These are phyloP conservation scores for Harpagoxenus sublaevis DNA, from an alignment of 2,888 invertebrate genomes.

Conservation along the genomic window DNA sequence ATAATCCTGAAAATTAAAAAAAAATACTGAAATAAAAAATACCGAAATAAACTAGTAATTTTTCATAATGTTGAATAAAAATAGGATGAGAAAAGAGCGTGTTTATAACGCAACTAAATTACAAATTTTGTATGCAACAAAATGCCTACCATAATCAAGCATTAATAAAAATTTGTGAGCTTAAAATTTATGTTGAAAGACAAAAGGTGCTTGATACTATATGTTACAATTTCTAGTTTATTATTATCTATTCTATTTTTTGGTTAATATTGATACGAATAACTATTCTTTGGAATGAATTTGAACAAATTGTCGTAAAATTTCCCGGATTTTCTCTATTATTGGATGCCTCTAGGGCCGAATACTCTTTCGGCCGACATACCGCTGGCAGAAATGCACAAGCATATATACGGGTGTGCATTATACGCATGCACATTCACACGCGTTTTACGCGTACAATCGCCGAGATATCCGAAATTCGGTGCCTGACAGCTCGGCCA, in stretches of 20 bases:
- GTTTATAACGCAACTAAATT: neutral
- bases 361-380: conserved; percentile 16
- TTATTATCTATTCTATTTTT: neutral
- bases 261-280: neutral
- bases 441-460: conserved; percentile 34
- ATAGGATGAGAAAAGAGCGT: neutral
- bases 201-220: neutral
- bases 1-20: neutral
- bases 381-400: neutral
- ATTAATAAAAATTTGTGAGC: neutral
- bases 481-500: conserved; percentile 40
- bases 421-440: conserved; percentile 37
- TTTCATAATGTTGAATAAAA: neutral
- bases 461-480: conserved; percentile 40
- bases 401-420: neutral
- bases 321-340: neutral
- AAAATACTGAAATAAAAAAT: neutral
- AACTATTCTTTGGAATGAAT: neutral
- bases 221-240: neutral
- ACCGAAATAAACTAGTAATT: neutral
- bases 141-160: neutral
- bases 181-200: conserved; percentile 7
- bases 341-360: neutral
- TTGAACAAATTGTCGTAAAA: conserved; percentile 7
- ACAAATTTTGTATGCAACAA: neutral